Evolutionary conservation across 2,113 vertebrate species (phyloP).

Genomic region (Procavia capensis): DNA sequence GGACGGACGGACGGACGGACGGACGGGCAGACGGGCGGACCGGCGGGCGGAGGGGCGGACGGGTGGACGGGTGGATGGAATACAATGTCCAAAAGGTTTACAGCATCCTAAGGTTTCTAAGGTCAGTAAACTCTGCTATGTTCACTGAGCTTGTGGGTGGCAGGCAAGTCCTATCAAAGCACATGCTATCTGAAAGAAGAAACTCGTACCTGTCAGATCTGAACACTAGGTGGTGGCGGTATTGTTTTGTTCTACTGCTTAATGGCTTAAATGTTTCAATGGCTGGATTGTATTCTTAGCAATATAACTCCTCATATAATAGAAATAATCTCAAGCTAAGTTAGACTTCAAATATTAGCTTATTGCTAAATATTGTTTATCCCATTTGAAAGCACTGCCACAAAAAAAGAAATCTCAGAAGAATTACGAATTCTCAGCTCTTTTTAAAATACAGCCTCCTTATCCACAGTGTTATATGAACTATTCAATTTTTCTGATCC

Average conservation of each 20-base stretch:
- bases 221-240: not conserved
- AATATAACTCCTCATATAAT: constrained; percentile 46
- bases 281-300: constrained; percentile 15
- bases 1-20: not conserved
- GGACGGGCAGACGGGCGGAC: too few relatives aligned
- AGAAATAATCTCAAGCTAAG: constrained; percentile 53
- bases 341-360: constrained; percentile 23
- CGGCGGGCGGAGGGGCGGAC: not conserved
- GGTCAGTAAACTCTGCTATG: not conserved
- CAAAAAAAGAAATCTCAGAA: constrained; percentile 34
- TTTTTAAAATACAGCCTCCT: not conserved
- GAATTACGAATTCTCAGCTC: not conserved
- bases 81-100: constrained; percentile 24
- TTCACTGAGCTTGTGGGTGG: constrained; percentile 26
- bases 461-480: not conserved
- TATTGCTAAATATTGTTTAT: constrained; percentile 50
- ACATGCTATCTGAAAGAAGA: constrained; percentile 59
- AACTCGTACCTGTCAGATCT: constrained; percentile 55
- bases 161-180: constrained; percentile 64
- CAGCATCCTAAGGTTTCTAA: constrained; percentile 41
- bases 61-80: not conserved
- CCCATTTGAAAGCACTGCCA: not conserved
- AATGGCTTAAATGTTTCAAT: constrained; percentile 68
- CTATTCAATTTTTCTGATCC: not conserved
- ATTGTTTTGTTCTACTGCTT: constrained; percentile 43